These are phyloP conservation scores for Anthopleura xanthogrammica DNA, from an alignment of 92 coral and sea anemone genomes.

Conservation along the genomic window DNA sequence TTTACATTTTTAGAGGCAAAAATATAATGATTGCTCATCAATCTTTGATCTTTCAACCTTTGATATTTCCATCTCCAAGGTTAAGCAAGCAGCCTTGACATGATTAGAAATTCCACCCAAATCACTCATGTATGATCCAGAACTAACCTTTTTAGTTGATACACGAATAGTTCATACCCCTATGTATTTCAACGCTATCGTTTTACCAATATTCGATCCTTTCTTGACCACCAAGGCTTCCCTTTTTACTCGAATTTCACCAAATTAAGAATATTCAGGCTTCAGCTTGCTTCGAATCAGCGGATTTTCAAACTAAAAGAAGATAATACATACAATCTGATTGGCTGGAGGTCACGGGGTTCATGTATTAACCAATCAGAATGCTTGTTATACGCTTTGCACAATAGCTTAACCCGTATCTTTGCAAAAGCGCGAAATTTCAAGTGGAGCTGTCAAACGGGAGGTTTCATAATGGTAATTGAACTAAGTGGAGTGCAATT, in stretches of 20 bases:
- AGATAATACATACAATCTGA: constrained; percentile 10
- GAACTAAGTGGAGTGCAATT: no score
- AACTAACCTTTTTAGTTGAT: background rate
- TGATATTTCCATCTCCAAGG: background rate
- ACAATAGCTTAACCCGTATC: background rate
- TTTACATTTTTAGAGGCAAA: background rate
- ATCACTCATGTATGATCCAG: background rate
- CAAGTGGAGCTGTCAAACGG: background rate
- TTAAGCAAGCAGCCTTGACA: background rate
- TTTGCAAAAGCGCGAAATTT: constrained; percentile 24
- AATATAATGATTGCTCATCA: background rate
- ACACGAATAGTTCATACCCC: background rate
- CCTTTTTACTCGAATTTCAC: background rate
- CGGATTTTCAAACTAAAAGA: constrained; percentile 12
- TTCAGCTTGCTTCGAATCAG: constrained; percentile 15
- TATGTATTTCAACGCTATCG: background rate
- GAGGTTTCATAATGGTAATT: no score
- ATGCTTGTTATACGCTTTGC: background rate
- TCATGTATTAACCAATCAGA: constrained; percentile 16
- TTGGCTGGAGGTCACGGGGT: constrained; percentile 21
- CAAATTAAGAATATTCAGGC: background rate
- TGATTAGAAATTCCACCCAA: background rate
- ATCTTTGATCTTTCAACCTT: background rate
- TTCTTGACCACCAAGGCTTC: background rate
- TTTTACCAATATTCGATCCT: background rate